Percentiles rank a stretch among this genome's conserved stretches.
These are phyloP conservation scores for Siniperca knerii DNA, from an alignment of 2,113 vertebrate species.

Conservation along the genomic window DNA sequence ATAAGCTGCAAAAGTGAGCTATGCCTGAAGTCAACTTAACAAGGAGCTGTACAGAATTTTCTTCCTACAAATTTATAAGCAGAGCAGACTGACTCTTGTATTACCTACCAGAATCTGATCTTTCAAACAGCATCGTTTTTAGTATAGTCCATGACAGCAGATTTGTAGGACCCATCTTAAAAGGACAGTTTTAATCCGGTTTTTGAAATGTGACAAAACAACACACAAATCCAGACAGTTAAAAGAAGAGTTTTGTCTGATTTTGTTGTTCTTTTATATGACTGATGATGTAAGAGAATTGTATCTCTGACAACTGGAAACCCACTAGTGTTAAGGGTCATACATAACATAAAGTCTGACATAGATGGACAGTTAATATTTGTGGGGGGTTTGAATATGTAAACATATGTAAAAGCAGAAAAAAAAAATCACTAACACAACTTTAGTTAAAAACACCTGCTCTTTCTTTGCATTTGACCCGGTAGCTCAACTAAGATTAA, in stretches of 20 bases:
- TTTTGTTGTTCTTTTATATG: not conserved
- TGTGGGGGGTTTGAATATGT: not conserved
- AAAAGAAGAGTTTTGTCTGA: not conserved
- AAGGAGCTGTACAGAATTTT: slow-evolving; percentile 34
- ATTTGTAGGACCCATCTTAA: not conserved
- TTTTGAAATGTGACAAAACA: not conserved
- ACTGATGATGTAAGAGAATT: not conserved
- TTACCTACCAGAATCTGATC: slow-evolving; percentile 20
- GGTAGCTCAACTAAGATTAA: not conserved
- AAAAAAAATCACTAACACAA: not conserved
- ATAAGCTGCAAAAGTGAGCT: slow-evolving; percentile 60
- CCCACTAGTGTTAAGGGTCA: not conserved
- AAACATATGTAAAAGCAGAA: not conserved
- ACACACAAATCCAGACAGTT: not conserved
- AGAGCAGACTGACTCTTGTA: slow-evolving; percentile 24
- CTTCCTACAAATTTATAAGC: slow-evolving; percentile 27
- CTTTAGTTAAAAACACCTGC: not conserved
- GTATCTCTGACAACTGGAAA: not conserved
- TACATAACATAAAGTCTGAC: not conserved
- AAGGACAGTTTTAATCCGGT: not conserved
- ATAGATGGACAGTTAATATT: not conserved
- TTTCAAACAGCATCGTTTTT: slow-evolving; percentile 1
- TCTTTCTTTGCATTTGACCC: not conserved
- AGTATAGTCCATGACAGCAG: not conserved
- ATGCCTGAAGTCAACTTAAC: slow-evolving; percentile 46